Evolutionary conservation across 2,888 invertebrate species (phyloP), one percentile per base, ranked within the genome.

Genomic region (Sphaerophoria rueppellii): DNA sequence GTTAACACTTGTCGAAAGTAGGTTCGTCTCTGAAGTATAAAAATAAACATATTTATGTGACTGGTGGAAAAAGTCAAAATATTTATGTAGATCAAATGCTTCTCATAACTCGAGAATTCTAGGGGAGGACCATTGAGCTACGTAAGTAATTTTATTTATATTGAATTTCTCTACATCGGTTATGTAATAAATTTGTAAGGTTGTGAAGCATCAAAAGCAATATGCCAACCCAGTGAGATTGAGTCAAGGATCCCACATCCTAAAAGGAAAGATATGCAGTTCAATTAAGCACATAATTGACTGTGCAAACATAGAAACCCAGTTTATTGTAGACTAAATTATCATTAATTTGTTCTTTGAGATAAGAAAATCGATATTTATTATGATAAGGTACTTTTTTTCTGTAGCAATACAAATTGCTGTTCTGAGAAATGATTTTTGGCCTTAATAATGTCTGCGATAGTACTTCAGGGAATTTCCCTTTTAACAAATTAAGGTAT

Each of bases 211-310:
- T 16, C n/a, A n/a, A n/a, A n/a, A 24, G 4, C 24, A 32, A 32
- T 32, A 48, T 48, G 48, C 48, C 32, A 14, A 48, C 34, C 35
- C 37, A 40, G 16, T 14, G 6, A 61, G 34, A 63, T n/a, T 46
- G 48, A 63, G 48, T 4, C 6, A 43, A 9, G 12, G 43, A 43
- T 16, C 9, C 46, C 65, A 50, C 16, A 50, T 50, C 6, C 16
- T 14, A 16, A 65, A 65, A 16, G 11, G 50, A 16, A 32, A 24
- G 24, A 24, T 24, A 50, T 65, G 65, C 65, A 65, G 50, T 65
- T 65, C 65, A 65, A 65, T 65, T 65, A 65, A 65, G 50, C 50
- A 37, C 11, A 50, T 65, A 65, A 65, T 65, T 65, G 65, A 65
- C 35, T 65, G 48, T 65, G 48, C 4, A 16, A 65, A 50, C 34